phyloP scores from a whole-genome alignment of 2,797 vertebrate species.

The Helicolenus hilgendorfi region DNA sequence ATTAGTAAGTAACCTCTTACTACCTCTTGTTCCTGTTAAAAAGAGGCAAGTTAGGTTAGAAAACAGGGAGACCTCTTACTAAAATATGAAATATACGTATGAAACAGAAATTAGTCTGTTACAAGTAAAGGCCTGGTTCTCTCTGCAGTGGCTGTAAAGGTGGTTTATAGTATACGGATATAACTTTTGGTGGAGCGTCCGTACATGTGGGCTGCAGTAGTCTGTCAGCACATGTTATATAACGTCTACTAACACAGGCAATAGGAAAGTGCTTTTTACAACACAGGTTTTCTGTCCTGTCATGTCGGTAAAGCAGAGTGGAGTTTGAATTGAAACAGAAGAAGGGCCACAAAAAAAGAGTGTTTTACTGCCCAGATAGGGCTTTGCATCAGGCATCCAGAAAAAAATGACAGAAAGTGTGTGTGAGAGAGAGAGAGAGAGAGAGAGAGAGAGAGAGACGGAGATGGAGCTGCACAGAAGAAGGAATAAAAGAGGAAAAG shows the following conservation, averaged over 20 bases:
- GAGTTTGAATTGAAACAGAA: constrained; percentile 37
- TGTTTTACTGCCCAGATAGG: constrained; percentile 31
- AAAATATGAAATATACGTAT: not conserved
- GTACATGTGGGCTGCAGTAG: not conserved
- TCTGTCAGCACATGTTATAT: not conserved
- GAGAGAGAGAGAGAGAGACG: constrained; percentile 9
- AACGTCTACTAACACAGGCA: not conserved
- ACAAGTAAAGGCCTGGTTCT: not conserved
- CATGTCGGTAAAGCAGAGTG: constrained; percentile 38
- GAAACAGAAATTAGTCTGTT: not conserved
- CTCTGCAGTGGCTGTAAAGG: not conserved
- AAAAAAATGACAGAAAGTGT: constrained; percentile 19
- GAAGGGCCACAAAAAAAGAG: constrained; percentile 27
- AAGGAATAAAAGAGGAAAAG: constrained; percentile 44
- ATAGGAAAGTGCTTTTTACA: constrained; percentile 1
- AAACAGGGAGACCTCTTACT: not conserved
- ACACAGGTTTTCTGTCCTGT: constrained; percentile 34
- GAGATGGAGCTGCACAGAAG: constrained; percentile 36
- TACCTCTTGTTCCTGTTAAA: not conserved
- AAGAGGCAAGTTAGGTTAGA: not conserved
- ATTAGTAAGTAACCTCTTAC: too few species aligned
- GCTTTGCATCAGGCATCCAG: constrained; percentile 52
- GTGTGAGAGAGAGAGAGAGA: not conserved
- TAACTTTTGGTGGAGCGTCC: not conserved
- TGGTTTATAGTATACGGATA: not conserved